Evolutionary conservation across 2,113 vertebrate species (phyloP).

Genomic region (Ceyx cyanopectus): DNA sequence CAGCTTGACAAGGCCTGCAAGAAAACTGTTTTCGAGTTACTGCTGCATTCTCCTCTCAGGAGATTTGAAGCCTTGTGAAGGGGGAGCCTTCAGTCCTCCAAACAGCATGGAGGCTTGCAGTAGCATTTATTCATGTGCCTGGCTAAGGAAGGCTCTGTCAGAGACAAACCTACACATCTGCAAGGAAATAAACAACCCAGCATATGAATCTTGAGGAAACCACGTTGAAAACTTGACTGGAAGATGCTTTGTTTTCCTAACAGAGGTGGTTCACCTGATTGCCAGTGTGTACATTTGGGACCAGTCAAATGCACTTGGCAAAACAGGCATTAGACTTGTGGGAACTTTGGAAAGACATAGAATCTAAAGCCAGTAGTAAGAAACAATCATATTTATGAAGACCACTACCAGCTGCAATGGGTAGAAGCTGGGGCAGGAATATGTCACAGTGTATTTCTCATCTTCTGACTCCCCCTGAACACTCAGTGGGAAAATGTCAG

Average conservation of each 20-base stretch:
- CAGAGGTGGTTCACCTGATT: not conserved
- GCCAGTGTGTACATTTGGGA: accelerated
- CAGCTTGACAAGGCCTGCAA: constrained; percentile 28
- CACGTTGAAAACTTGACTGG: not conserved
- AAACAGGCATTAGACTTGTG: not conserved
- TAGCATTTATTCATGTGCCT: not conserved
- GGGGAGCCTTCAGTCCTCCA: not conserved
- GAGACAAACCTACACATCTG: not conserved
- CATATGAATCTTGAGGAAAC: not conserved
- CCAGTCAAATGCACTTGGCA: accelerated
- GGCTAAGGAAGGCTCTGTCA: not conserved
- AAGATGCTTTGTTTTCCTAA: not conserved
- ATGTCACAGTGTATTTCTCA: not conserved
- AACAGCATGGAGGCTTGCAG: not conserved
- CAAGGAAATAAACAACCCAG: not conserved
- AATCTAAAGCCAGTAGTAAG: not conserved
- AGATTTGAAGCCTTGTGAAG: not conserved
- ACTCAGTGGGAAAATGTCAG: not conserved
- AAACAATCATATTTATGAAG: not conserved
- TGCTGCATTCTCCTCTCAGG: not conserved
- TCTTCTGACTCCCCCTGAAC: not conserved
- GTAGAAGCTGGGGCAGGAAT: not conserved
- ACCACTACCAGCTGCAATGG: not conserved
- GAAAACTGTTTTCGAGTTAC: constrained; percentile 18
- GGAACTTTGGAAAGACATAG: not conserved